phyloP scores from a whole-genome alignment of 2,888 invertebrate species.

The Baccha elongata region DNA sequence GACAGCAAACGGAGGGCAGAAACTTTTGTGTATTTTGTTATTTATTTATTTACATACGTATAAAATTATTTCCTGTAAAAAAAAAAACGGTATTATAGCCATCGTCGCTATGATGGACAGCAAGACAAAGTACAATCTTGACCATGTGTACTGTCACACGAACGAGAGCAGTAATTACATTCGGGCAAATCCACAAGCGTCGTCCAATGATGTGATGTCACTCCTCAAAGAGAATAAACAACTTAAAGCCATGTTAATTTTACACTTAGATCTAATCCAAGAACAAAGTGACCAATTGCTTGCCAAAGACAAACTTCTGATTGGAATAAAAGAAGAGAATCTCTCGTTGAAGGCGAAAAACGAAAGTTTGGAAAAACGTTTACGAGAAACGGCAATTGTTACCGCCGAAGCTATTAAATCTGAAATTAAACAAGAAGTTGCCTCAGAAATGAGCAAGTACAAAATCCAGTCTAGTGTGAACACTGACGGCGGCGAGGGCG shows the following conservation, averaged over 20 bases:
- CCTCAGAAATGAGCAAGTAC: slow-evolving; percentile 81
- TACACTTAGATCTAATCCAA: slow-evolving; percentile 94
- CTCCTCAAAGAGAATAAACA: slow-evolving; percentile 81
- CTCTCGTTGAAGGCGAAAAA: slow-evolving; percentile 86
- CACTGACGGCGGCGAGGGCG: neutral
- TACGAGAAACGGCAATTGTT: slow-evolving; percentile 75
- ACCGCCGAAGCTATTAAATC: slow-evolving; percentile 76
- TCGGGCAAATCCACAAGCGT: slow-evolving; percentile 74
- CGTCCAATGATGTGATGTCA: slow-evolving; percentile 76
- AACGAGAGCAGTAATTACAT: slow-evolving; percentile 77
- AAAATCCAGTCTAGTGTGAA: slow-evolving; percentile 66
- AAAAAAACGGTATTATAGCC: slow-evolving; percentile 9
- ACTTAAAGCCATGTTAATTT: slow-evolving; percentile 89
- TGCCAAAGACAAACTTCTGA: slow-evolving; percentile 90
- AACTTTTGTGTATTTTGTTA: slow-evolving; percentile 50
- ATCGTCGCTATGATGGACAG: slow-evolving; percentile 74
- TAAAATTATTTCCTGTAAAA: slow-evolving; percentile 8
- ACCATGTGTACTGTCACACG: slow-evolving; percentile 79
- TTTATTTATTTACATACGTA: slow-evolving; percentile 59
- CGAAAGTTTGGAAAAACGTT: slow-evolving; percentile 75
- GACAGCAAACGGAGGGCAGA: slow-evolving; percentile 41
- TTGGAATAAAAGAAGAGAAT: slow-evolving; percentile 89
- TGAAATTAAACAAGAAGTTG: slow-evolving; percentile 77
- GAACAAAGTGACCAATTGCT: slow-evolving; percentile 93
- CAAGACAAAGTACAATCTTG: slow-evolving; percentile 77